Percentiles rank a stretch among this genome's conserved stretches.
phyloP scores from a whole-genome alignment of 1,140 invertebrate genomes.

The Penaeus chinensis region DNA sequence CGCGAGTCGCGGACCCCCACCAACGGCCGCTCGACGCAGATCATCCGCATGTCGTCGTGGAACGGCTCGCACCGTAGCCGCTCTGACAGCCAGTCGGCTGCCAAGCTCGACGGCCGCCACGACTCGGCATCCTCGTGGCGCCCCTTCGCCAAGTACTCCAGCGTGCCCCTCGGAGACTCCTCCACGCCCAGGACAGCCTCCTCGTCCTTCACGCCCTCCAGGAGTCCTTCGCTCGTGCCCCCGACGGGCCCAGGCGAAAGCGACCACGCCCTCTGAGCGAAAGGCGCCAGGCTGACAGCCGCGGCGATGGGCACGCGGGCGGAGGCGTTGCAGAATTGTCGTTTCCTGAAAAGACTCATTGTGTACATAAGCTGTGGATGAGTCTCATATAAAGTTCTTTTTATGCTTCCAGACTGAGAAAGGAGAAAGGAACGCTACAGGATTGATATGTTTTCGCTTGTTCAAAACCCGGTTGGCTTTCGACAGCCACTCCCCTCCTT shows the following conservation, averaged over 20 bases:
- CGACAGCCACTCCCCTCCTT: no score
- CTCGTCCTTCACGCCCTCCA: not conserved
- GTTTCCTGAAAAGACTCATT: no score
- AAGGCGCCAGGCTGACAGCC: no score
- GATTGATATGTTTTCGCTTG: no score
- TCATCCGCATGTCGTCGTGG: slow-evolving; percentile 33
- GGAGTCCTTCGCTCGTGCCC: not conserved
- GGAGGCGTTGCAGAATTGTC: no score
- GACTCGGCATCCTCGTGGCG: slow-evolving; percentile 22
- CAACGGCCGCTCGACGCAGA: slow-evolving; percentile 35
- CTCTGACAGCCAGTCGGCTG: not conserved
- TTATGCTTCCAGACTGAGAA: no score
- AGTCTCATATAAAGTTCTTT: no score
- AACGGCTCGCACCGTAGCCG: slow-evolving; percentile 20
- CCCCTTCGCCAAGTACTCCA: slow-evolving; percentile 31
- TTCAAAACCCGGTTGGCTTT: not conserved
- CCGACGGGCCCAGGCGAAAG: not conserved
- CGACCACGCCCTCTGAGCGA: slow-evolving; percentile 35
- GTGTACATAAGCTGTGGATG: no score
- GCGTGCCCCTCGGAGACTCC: slow-evolving; percentile 29
- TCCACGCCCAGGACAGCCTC: slow-evolving; percentile 5
- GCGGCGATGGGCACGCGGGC: no score
- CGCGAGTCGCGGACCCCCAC: slow-evolving; percentile 45
- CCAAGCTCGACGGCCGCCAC: slow-evolving; percentile 13
- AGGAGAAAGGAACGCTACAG: no score